These are phyloP conservation scores for Sarcophaga subvicina DNA, from an alignment of 2,888 invertebrate species.

Conservation along the genomic window DNA sequence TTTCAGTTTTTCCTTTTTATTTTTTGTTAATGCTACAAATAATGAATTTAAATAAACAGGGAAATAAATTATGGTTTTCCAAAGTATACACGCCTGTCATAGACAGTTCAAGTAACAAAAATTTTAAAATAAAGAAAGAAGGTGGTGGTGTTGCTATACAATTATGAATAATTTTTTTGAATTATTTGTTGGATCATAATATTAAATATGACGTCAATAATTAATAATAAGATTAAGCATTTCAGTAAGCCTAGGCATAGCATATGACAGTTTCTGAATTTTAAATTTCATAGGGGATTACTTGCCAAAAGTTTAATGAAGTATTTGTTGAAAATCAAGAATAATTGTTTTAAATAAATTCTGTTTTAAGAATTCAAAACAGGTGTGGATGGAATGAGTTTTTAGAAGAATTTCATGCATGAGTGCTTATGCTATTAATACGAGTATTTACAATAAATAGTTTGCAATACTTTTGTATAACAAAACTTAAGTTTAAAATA, in stretches of 20 bases:
- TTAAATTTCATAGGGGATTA: not conserved
- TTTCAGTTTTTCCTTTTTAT: slow-evolving; percentile 1
- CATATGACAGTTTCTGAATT: slow-evolving; percentile 20
- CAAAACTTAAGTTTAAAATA: too few relatives aligned
- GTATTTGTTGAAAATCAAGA: not conserved
- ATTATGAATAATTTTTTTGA: not conserved
- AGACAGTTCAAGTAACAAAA: not conserved
- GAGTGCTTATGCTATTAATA: too few relatives aligned
- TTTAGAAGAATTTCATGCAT: too few relatives aligned
- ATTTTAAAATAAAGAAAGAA: not conserved
- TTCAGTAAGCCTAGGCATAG: not conserved
- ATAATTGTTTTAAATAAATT: too few relatives aligned
- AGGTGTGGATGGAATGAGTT: too few relatives aligned
- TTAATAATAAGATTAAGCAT: not conserved
- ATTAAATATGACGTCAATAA: slow-evolving; percentile 10
- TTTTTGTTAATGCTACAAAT: not conserved
- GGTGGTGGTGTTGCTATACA: not conserved
- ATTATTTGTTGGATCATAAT: not conserved
- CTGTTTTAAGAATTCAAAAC: too few relatives aligned
- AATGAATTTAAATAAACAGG: slow-evolving; percentile 27
- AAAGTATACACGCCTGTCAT: slow-evolving; percentile 21
- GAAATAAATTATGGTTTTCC: slow-evolving; percentile 22
- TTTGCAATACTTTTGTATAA: too few relatives aligned
- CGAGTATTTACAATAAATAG: too few relatives aligned
- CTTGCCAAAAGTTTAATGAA: not conserved